Evolutionary conservation across 2,113 vertebrate genomes (phyloP), one percentile per base, ranked within the genome.

Genomic region (Syngnathus scovelli): DNA sequence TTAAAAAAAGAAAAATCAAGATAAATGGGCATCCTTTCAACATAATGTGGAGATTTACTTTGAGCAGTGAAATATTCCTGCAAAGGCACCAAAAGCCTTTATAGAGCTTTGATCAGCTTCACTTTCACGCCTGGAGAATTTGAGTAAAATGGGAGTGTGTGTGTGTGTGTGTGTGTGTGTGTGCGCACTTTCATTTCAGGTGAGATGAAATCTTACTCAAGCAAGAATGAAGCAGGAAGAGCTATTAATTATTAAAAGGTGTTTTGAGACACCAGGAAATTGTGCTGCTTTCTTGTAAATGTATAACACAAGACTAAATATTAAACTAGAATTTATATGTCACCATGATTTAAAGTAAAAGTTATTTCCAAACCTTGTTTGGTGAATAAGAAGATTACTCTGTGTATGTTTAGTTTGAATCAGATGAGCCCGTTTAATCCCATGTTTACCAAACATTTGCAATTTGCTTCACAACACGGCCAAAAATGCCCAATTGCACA

Each of bases 101-200:
- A 8, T 60, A 66, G 66, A 71, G 21, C n/a, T 71, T 41, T 58
- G 63, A 67, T 65, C 58, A 11, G 16, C 51, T 78, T 58, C 56
- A 33, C 62, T 78, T 81, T 84, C 79, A 77, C 63, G 72, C 79
- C 48, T 27, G 64, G 63, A 56, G 21, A 56, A 71, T 80, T 84
- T 72, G 23, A 74, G 78, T 67, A 6, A 65, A 75, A 56, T 11
- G 4, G 46, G 33, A 66, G 55, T 23, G 38, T 3, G 23, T 52
- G 60, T 2, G 27, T 27, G 27, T 27, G 27, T 2, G 27, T 27
- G 27, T 27, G 27, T 27, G 27, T 27, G 27, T 27, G 27, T 2
- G 27, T 27, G 77, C 64, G 41, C n/a, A 7, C 15, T 33, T 71
- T 72, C 52, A 68, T 59, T 78, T 60, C 79, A 82, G 78, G 73